Conservation (phyloP, 2,888 invertebrate genomes). For the Cerastis leucographa region DNA sequence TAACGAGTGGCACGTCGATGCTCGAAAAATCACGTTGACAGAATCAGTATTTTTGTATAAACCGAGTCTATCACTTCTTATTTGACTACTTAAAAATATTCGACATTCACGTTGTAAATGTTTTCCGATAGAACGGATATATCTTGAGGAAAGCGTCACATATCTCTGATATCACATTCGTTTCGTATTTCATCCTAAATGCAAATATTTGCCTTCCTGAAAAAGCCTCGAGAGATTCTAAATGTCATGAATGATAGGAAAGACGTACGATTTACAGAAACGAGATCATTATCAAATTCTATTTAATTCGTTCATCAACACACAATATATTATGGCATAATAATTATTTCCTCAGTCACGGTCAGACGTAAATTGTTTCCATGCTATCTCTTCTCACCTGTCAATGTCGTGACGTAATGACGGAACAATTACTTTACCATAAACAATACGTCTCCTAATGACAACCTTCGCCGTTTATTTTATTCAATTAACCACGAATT, state of each 20-base stretch:
- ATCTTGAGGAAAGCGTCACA: constrained; percentile 12
- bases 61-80: not conserved
- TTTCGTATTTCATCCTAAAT: constrained; percentile 17
- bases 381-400: constrained; percentile 47
- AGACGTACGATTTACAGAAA: not conserved
- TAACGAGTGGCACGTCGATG: not conserved
- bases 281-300: not conserved
- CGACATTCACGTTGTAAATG: not conserved
- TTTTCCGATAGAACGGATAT: not conserved
- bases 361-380: constrained; percentile 55
- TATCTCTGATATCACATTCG: constrained; percentile 26
- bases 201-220: constrained; percentile 38
- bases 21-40: not conserved
- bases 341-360: constrained; percentile 4
- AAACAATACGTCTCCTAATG: constrained; percentile 46
- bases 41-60: not conserved
- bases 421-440: constrained; percentile 36
- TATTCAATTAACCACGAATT: constrained; percentile 15
- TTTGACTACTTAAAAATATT: not conserved
- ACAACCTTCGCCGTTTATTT: constrained; percentile 36
- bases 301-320: not conserved
- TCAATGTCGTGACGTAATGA: constrained; percentile 30
- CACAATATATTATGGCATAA: not conserved
- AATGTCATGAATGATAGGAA: not conserved
- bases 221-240: constrained; percentile 18